These are phyloP conservation scores for Melopsittacus undulatus DNA, from an alignment of 2,797 vertebrate genomes.

Conservation along the genomic window DNA sequence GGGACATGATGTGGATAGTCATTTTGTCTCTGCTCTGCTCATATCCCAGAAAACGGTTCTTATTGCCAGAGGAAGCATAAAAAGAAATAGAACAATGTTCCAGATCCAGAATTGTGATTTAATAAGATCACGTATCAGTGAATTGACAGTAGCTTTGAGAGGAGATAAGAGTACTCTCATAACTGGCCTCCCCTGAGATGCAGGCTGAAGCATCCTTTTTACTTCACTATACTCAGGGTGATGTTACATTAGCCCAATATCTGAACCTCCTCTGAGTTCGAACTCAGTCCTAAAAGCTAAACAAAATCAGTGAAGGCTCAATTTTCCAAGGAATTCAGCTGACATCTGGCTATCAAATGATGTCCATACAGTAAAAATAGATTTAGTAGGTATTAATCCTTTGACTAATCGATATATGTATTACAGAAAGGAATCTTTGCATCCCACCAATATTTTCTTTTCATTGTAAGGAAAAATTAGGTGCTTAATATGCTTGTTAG, in stretches of 20 bases:
- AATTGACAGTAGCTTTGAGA: not conserved
- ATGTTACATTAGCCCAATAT: not conserved
- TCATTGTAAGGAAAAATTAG: not conserved
- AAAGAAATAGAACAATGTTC: not conserved
- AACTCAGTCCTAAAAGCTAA: not conserved
- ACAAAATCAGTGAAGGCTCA: not conserved
- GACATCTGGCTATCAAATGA: not conserved
- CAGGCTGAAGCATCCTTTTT: not conserved
- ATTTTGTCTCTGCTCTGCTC: not conserved
- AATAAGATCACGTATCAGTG: not conserved
- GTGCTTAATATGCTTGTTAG: not conserved
- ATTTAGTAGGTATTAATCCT: not conserved
- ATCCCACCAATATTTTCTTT: not conserved
- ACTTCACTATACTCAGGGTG: not conserved
- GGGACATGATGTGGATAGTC: not conserved
- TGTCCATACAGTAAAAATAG: not conserved
- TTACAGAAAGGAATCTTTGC: not conserved
- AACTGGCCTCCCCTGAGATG: not conserved
- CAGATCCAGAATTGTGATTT: not conserved
- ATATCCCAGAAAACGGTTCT: not conserved
- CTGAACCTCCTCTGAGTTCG: not conserved
- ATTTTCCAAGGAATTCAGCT: not conserved
- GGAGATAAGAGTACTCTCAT: rapidly evolving
- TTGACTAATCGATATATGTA: not conserved
- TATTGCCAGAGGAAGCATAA: not conserved